phyloP scores from a whole-genome alignment of 1,140 invertebrate genomes.

The Drosophila saltans region DNA sequence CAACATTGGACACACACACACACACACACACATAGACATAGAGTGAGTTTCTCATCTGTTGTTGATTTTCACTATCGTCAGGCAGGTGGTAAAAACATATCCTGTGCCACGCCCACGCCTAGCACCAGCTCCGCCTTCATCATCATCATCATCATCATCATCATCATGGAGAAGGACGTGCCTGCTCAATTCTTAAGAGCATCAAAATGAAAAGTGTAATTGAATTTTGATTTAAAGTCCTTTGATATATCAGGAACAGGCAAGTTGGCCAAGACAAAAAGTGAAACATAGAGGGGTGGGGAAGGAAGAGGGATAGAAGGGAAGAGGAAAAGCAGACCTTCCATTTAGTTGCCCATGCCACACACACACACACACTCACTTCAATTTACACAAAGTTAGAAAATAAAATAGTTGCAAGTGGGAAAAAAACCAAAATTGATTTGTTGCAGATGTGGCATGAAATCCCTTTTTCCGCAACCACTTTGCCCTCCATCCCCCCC shows the following conservation, averaged over 20 bases:
- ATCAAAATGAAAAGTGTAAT: conserved; percentile 64
- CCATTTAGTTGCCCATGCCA: conserved; percentile 25
- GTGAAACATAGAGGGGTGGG: not conserved
- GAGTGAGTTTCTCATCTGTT: conserved; percentile 1
- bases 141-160: not conserved
- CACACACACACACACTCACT: not conserved
- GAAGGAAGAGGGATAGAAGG: not conserved
- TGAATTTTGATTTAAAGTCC: conserved; percentile 68
- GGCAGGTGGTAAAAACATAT: conserved; percentile 12
- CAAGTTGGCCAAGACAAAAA: conserved; percentile 13
- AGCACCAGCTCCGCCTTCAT: not conserved
- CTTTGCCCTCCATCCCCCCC: not conserved
- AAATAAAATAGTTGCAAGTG: not conserved
- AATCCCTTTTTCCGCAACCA: conserved; percentile 1
- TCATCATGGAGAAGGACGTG: conserved; percentile 6
- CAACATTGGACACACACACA: conserved; percentile 4
- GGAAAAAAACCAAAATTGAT: conserved; percentile 53
- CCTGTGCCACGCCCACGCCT: conserved; percentile 8
- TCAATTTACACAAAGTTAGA: conserved; percentile 36
- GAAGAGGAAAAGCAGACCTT: conserved; percentile 29
- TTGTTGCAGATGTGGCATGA: conserved; percentile 55
- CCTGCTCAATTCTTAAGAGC: conserved; percentile 50
- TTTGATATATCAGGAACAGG: conserved; percentile 56
- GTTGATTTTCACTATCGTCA: conserved; percentile 20
- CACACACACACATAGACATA: not conserved